Base-by-base conservation (phyloP, 2,888 invertebrate species). In the Thalpophila matura region DNA sequence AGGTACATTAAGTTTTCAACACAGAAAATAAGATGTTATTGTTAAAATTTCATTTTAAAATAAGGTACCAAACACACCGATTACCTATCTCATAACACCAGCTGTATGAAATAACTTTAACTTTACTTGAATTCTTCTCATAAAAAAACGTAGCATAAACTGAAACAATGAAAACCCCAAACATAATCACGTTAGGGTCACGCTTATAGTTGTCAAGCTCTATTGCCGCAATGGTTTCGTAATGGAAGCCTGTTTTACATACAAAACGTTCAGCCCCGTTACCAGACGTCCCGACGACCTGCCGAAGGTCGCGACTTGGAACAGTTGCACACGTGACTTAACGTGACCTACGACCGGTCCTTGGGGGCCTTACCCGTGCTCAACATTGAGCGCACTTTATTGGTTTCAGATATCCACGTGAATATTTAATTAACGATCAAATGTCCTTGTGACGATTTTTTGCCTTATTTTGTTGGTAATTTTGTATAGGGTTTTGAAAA, bases 201-300 rank as follows among this genome's bases (percentile, higher is more conserved):
- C 31, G 7, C 33, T 51, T n/a, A 22, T 16, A 33, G 26, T 51
- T 62, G 51, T 51, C 26, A 33, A 61, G 45, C 22, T 24, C 27
- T 40, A 46, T 55, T 55, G 31, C 37, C 43, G 16, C 16, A 31
- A 18, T 7, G 1, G 33, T 29, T 22, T 45, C 33, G 2, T 29
- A 49, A 51, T 47, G 12, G 20, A 51, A 37, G 29, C 56, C 68
- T 20, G 29, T 50, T 51, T 46, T 51, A 38, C 20, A 40, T 46
- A 38, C 22, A 35, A 56, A 56, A 33, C 35, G 35, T 64, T 31
- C 46, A 63, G 45, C 35, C 24, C 18, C 22, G 33, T 27, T 27
- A 24, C 57, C 29, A 64, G 51, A 51, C 46, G 49, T 66, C 55
- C 38, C 29, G 61, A 31, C 31, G 40, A 61, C 67, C 42, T 66